Base-by-base conservation (phyloP, 2,797 vertebrate genomes). In the Gouania willdenowi region DNA sequence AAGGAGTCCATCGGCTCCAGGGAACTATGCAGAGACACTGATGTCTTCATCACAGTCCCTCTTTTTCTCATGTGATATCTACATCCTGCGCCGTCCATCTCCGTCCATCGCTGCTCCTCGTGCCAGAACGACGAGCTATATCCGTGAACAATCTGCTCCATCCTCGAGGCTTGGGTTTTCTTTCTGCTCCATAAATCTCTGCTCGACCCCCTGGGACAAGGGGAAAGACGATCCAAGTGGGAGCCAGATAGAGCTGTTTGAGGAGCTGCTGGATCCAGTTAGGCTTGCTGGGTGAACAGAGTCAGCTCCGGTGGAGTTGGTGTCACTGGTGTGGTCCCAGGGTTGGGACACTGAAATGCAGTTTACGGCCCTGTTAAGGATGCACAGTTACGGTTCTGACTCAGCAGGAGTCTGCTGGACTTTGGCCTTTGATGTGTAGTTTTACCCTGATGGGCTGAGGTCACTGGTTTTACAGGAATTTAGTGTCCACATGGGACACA, bases 41-140 rank as follows among this genome's bases (percentile, higher is more conserved):
- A 89, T 82, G 73, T 87, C 84, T 89, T 87, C 75, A 87, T 88
- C 77, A 83, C 42, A 47, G 67, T 57, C 56, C 50, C 26, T 28
- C 5, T 6, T 4, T 24, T 23, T 29, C 42, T 29, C 30, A 4
- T 10, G 10, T 35, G 34, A 33, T 53, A 35, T 67, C 46, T 52
- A n/a, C 45, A 20, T 44, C 51, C 32, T 10, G 26, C 26, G 38
- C 40, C 59, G 27, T 42, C 58, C 8, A n/a, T 36, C 38, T 37
- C 17, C 20, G 38, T 16, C 31, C 28, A 44, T 15, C 27, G 27
- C 41, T 32, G 36, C 38, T n/a, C 57, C 13, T 24, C 42, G 55
- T 51, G 46, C 79, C 75, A 49, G 46, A 70, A 61, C 81, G 68
- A 75, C 43, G 29, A 54, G 42, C 38, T 55, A 51, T 51, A 75